Base-by-base conservation (phyloP, 2,113 vertebrate species). In the Peromyscus californicus region DNA sequence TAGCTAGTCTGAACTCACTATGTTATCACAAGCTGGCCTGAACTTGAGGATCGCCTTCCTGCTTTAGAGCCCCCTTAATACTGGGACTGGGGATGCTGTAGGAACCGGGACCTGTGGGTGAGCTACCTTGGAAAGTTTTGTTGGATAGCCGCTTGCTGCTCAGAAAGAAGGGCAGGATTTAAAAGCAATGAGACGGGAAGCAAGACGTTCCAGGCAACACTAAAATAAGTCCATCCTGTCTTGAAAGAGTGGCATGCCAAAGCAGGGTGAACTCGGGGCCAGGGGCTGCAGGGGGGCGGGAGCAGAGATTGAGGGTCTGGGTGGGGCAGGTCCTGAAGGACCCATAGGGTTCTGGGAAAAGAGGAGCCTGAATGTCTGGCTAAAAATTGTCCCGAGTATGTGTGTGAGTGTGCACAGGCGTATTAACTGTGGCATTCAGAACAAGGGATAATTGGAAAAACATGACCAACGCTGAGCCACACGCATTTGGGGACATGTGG, bases 401-500 rank as follows among this genome's bases (percentile, higher is more conserved):
- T 98, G 97, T 98, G 96, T 93, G 97, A 97, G 98, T 96, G 96
- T 97, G 95, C 98, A 95, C 63, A 10, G 78, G 95, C 86, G 16
- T 95, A 97, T 97, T 98, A 96, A 87, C 97, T 97, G 79, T 95
- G 96, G 98, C 98, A 97, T 97, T 97, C 94, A 95, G 98, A 98
- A 96, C 94, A 97, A 97, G 97, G 83, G 95, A 96, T 98, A 98
- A 98, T 98, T 98, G 94, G 96, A 98, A 98, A 98, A 98, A 98
- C 89, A 98, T 98, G 98, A 96, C 94, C 75, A 59, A 75, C 45
- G 61, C 97, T 95, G 94, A 98, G 97, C 97, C 98, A 97, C 97
- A 98, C 90, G 94, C 97, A 98, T 98, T 96, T 97, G 95, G 98
- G 97, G 98, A 98, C 97, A 98, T 97, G 97, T 98, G 98, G 97